phyloP scores from a whole-genome alignment of 2,888 invertebrate species.

The Dasypogon diadema region DNA sequence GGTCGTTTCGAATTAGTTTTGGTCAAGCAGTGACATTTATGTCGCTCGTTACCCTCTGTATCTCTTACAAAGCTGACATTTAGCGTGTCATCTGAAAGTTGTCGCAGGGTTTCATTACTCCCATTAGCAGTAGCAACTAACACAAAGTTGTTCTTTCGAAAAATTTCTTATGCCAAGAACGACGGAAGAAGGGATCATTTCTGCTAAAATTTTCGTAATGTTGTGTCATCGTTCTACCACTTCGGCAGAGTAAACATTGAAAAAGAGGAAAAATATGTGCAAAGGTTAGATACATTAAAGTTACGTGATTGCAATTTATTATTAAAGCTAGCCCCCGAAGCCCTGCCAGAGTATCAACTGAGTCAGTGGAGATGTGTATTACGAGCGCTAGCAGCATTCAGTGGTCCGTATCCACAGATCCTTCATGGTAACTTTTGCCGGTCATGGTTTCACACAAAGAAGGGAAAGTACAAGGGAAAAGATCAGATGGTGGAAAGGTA shows the following conservation, averaged over 20 bases:
- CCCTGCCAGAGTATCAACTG: conserved; percentile 39
- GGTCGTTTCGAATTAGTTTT: conserved; percentile 36
- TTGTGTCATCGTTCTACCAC: conserved; percentile 13
- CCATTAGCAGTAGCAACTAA: conserved; percentile 14
- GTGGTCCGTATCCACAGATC: conserved; percentile 6
- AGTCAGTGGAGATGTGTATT: conserved; percentile 47
- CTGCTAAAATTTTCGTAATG: conserved; percentile 44
- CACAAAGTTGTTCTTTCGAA: conserved; percentile 21
- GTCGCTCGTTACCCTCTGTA: neutral
- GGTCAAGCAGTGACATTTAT: conserved; percentile 50
- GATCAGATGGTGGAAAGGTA: conserved; percentile 38
- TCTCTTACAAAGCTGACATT: conserved; percentile 13
- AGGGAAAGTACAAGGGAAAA: conserved; percentile 23
- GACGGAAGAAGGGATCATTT: conserved; percentile 18
- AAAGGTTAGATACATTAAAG: conserved; percentile 52
- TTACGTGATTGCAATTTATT: conserved; percentile 52
- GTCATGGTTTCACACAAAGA: neutral
- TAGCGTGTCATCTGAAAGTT: conserved; percentile 5
- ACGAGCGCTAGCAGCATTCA: neutral
- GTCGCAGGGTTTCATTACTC: conserved; percentile 18
- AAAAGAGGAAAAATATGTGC: conserved; percentile 45
- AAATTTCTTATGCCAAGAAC: conserved; percentile 12
- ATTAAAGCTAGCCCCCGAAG: conserved; percentile 40
- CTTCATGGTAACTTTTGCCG: neutral
- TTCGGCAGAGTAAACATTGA: conserved; percentile 43